phyloP scores from a whole-genome alignment of 2,888 invertebrate species.

The Venustoraphidia nigricollis region DNA sequence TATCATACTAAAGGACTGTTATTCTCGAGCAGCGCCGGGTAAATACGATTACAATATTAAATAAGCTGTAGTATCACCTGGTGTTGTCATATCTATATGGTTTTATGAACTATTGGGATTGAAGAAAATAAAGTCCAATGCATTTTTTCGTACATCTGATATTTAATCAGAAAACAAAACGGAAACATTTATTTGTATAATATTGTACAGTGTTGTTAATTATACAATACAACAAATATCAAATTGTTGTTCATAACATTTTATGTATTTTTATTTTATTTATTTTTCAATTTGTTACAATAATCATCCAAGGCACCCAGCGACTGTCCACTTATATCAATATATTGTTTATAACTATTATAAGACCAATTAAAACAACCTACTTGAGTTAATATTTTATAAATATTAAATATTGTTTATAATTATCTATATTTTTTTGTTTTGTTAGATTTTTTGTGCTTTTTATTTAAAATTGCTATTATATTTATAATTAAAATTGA shows the following conservation, averaged over 20 bases:
- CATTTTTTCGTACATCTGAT: neutral
- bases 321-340: slow-evolving; percentile 9
- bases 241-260: slow-evolving; percentile 1
- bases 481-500: neutral
- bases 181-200: slow-evolving; percentile 4
- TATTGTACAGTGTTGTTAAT: slow-evolving; percentile 3
- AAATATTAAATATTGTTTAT: neutral
- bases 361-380: slow-evolving; percentile 4
- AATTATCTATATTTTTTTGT: neutral
- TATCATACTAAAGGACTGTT: too few relatives aligned
- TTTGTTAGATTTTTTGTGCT: neutral
- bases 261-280: slow-evolving; percentile 18
- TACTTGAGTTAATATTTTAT: neutral
- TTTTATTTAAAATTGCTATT: neutral
- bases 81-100: neutral
- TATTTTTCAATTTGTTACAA: slow-evolving; percentile 20
- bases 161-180: slow-evolving; percentile 2
- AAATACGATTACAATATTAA: too few relatives aligned
- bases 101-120: neutral
- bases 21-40: too few relatives aligned
- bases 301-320: slow-evolving; percentile 31
- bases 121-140: neutral
- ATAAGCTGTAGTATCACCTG: neutral
- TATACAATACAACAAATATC: slow-evolving; percentile 3
- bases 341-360: neutral